These are phyloP conservation scores for Caenorhabditis sp. DNA, from an alignment of 2,888 invertebrate species.

Conservation along the genomic window DNA sequence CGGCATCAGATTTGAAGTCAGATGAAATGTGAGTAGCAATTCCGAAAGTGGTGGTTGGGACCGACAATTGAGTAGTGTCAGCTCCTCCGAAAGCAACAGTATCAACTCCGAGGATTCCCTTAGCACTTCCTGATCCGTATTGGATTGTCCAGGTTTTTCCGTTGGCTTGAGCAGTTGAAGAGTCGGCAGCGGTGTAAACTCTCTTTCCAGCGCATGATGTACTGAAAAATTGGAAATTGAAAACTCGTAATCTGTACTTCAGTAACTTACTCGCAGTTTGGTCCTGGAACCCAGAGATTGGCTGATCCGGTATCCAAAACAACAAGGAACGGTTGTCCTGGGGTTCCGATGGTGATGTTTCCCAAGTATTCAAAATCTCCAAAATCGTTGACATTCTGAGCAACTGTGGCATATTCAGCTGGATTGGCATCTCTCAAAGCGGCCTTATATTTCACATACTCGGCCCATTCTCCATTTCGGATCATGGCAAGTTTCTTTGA, in stretches of 20 bases:
- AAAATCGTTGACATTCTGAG: constrained; percentile 41
- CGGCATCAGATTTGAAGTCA: constrained; percentile 52
- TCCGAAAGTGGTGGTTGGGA: constrained; percentile 60
- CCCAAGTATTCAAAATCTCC: constrained; percentile 73
- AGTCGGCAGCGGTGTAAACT: constrained; percentile 88
- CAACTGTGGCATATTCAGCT: constrained; percentile 30
- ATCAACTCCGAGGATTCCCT: constrained; percentile 73
- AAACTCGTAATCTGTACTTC: too few relatives aligned
- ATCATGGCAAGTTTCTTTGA: constrained; percentile 43
- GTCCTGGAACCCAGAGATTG: constrained; percentile 52
- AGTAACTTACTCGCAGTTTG: constrained; percentile 45
- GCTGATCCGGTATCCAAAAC: constrained; percentile 47
- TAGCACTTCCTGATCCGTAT: constrained; percentile 73
- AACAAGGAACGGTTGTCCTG: constrained; percentile 76
- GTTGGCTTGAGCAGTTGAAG: constrained; percentile 77
- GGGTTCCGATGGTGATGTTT: constrained; percentile 76
- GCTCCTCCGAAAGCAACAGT: constrained; percentile 64
- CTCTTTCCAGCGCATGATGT: constrained; percentile 75
- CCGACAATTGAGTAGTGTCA: constrained; percentile 41
- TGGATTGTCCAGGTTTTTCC: constrained; percentile 73
- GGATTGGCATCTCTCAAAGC: constrained; percentile 31
- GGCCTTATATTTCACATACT: constrained; percentile 34
- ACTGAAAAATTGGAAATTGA: too few relatives aligned
- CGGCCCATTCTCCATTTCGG: constrained; percentile 36
- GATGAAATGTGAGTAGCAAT: constrained; percentile 56